phyloP scores from a whole-genome alignment of 2,113 vertebrate genomes.

The Nesoenas mayeri region DNA sequence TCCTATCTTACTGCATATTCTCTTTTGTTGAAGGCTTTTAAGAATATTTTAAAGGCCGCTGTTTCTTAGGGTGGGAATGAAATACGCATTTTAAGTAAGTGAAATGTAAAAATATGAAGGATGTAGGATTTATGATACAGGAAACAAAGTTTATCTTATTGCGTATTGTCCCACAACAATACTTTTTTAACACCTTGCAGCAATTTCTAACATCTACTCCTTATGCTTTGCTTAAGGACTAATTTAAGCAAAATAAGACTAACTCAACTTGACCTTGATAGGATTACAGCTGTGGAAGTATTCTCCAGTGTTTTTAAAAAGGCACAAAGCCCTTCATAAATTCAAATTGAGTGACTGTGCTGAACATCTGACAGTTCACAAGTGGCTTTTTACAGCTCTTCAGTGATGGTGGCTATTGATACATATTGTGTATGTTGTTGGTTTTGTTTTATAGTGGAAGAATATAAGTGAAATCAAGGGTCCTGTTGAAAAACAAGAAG shows the following conservation, averaged over 20 bases:
- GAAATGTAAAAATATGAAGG: not conserved
- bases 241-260: not conserved
- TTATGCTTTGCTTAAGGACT: not conserved
- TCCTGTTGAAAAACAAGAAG: conserved; percentile 73
- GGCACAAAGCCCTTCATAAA: not conserved
- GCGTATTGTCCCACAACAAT: not conserved
- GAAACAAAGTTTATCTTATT: not conserved
- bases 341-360: not conserved
- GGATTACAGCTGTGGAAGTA: not conserved
- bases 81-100: not conserved
- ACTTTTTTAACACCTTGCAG: not conserved
- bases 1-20: not conserved
- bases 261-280: not conserved
- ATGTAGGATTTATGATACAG: not conserved
- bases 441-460: conserved; percentile 69
- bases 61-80: not conserved
- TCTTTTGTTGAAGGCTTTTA: not conserved
- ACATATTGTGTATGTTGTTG: not conserved
- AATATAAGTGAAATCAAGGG: conserved; percentile 70
- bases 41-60: not conserved
- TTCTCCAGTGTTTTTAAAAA: not conserved
- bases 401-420: not conserved
- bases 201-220: not conserved
- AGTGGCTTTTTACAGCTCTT: not conserved
- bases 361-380: not conserved